Conservation (phyloP, 2,113 vertebrate genomes). For the Pseudois nayaur region DNA sequence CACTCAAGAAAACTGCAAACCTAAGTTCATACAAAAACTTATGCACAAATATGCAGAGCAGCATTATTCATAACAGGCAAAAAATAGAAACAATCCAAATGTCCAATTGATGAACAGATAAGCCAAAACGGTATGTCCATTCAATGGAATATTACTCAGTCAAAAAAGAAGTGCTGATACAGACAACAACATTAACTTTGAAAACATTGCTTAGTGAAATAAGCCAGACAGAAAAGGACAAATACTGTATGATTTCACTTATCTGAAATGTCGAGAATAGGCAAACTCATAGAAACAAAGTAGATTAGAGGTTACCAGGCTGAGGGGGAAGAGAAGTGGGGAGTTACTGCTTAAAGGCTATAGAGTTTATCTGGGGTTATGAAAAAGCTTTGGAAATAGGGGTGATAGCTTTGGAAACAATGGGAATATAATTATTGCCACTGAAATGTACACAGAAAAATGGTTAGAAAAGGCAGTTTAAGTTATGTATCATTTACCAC, state of each 20-base stretch:
- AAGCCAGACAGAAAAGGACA: background rate
- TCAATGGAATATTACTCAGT: background rate
- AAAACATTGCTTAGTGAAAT: background rate
- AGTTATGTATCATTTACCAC: background rate
- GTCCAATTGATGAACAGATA: background rate
- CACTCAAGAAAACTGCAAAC: background rate
- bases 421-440: background rate
- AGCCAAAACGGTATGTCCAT: background rate
- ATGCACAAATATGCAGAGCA: background rate
- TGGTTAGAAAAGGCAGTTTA: background rate
- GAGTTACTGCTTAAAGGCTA: background rate
- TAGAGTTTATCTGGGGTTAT: background rate
- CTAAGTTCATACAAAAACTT: background rate
- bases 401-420: background rate
- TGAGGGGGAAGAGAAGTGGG: too few species aligned
- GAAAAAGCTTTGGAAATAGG: background rate
- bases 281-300: background rate
- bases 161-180: background rate
- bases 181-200: background rate
- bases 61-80: background rate
- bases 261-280: background rate
- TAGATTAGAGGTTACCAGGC: background rate
- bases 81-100: background rate
- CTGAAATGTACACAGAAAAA: background rate
- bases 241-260: background rate